Evolutionary conservation across 1,140 invertebrate genomes (phyloP).

Genomic region (Daktulosphaira vitifoliae): DNA sequence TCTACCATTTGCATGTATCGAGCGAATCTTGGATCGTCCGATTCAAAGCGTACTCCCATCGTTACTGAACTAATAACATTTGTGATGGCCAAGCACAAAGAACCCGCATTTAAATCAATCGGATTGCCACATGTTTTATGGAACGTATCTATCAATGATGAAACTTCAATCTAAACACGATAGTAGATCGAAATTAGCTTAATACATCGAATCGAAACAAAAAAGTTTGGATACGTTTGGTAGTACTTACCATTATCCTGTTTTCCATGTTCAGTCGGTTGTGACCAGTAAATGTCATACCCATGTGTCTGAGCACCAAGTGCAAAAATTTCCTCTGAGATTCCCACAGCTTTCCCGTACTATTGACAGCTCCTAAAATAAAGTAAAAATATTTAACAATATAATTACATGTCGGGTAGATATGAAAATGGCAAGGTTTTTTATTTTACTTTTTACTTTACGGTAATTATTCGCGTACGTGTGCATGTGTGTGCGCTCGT

Average conservation of each 20-base stretch:
- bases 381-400: conserved; percentile 37
- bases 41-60: conserved; percentile 76
- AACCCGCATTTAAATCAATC: conserved; percentile 55
- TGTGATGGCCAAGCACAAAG: conserved; percentile 69
- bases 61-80: conserved; percentile 87
- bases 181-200: not conserved
- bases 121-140: conserved; percentile 46
- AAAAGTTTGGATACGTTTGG: not conserved
- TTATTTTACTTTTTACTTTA: not conserved
- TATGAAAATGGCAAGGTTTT: conserved; percentile 3
- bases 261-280: conserved; percentile 74
- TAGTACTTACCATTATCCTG: conserved; percentile 65
- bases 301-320: conserved; percentile 76
- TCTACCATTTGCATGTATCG: conserved; percentile 74
- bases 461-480: not conserved
- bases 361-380: conserved; percentile 77
- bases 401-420: conserved; percentile 7
- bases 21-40: conserved; percentile 63
- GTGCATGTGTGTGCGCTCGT: conserved; percentile 1
- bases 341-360: conserved; percentile 83
- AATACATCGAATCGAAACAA: too few species aligned
- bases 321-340: conserved; percentile 85
- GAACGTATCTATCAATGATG: conserved; percentile 58
- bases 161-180: conserved; percentile 59
- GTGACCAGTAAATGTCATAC: conserved; percentile 67